Base-by-base conservation (phyloP, 2,113 vertebrate species). In the Psettodes erumei region DNA sequence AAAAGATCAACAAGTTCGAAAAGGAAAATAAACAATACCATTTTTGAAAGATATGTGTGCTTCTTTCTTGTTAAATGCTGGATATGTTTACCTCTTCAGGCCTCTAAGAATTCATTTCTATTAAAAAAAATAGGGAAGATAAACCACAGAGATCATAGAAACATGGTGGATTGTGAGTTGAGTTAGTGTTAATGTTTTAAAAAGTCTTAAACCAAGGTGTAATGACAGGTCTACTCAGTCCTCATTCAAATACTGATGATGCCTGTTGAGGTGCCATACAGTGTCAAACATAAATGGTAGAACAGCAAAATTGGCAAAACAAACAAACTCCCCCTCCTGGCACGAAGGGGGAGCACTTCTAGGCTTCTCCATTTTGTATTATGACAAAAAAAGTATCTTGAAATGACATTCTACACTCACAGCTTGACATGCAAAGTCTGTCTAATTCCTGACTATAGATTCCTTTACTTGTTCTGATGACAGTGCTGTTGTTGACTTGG, bases 401-500 rank as follows among this genome's bases (percentile, higher is more conserved):
- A n/a, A n/a, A n/a, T n/a, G n/a, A n/a, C 48, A 38, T 38, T 33
- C 5, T 33, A 16, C n/a, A n/a, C 19, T 59, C 42, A 69, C 12
- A 62, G 23, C 40, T 37, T 18, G 30, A 1, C 0, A 1, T 65
- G 53, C 11, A 66, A 59, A 37, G 38, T 4, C 12, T 40, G 12
- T 12, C 18, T 6, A 51, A 32, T 7, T 6, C 42, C n/a, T 71
- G 72, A 7, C 23, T 8, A n/a, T n/a, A 8, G 51, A 79, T 77
- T 63, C 56, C 71, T 74, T 76, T 70, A 64, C 51, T 79, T 82
- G 76, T 18, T 65, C 48, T 78, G 77, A 84, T 77, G 85, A 85
- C 75, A 84, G 77, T 67, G 37, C 48, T 63, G 51, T 83, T 7
- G 43, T 59, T 6, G 2, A 61, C 77, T 83, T 21, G 21, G 30